phyloP scores from a whole-genome alignment of 2,797 vertebrate genomes.

The Kryptopterus vitreolus region DNA sequence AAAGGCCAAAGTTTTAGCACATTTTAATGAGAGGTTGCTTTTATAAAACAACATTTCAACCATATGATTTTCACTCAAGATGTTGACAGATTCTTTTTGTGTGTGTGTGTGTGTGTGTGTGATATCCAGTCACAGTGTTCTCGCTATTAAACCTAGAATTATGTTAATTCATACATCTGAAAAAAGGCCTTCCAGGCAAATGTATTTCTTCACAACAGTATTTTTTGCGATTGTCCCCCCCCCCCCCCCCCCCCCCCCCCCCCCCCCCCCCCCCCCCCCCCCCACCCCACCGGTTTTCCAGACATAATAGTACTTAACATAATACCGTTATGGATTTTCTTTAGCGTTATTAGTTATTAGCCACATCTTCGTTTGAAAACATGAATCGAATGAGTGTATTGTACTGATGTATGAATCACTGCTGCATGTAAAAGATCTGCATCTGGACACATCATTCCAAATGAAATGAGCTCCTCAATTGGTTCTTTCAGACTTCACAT shows the following conservation, averaged over 20 bases:
- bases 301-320: not conserved
- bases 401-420: not conserved
- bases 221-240: slow-evolving; percentile 14
- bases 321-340: slow-evolving; percentile 1
- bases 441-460: not conserved
- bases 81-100: slow-evolving; percentile 56
- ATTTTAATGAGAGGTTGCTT: slow-evolving; percentile 76
- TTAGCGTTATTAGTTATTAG: slow-evolving; percentile 13
- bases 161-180: slow-evolving; percentile 51
- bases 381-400: not conserved
- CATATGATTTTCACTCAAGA: slow-evolving; percentile 51
- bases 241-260: too few species aligned
- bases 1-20: slow-evolving; percentile 92
- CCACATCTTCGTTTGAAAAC: slow-evolving; percentile 12
- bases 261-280: too few species aligned
- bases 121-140: slow-evolving; percentile 38
- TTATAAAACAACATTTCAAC: slow-evolving; percentile 67
- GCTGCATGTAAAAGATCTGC: slow-evolving; percentile 6
- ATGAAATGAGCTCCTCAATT: not conserved
- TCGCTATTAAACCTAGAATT: slow-evolving; percentile 47
- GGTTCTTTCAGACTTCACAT: not conserved
- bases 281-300: too few species aligned
- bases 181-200: slow-evolving; percentile 30
- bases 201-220: slow-evolving; percentile 25
- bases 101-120: too few species aligned